Evolutionary conservation across 2,797 vertebrate species (phyloP), one percentile per base, ranked within the genome.

Genomic region (Harpagifer antarcticus): DNA sequence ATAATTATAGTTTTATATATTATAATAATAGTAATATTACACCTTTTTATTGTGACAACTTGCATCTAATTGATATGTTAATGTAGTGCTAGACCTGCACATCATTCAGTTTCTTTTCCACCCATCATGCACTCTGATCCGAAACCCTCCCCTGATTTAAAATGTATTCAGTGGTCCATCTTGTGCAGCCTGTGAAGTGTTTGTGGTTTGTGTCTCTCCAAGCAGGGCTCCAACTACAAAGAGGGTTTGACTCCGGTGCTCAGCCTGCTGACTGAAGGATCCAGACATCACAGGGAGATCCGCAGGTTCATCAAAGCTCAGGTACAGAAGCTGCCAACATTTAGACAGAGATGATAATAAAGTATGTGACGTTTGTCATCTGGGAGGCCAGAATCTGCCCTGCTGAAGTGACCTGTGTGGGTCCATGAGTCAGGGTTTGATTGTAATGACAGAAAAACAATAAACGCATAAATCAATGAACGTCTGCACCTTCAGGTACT

Each of bases 201-300:
- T 56, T 73, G 44, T 85, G 75, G 20, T 68, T 56, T 87, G 50
- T 86, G 52, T 88, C 79, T 63, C 66, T 88, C 71, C 69, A 85
- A 85, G 68, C 88, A 99, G 98, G 97, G 96, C 68, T 96, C 96
- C 90, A 98, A 98, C 95, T 99, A 97, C 87, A 98, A 97, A 91
- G 98, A 99, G 88, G 96, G 97, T 53, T 91, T 99, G 85, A 99
- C 97, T 77, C 98, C 98, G 15, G 98, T 99, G 82, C 96, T 99
- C 73, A 99, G 97, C 92, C 94, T 99, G 79, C 89, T 99, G 90
- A 99, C 98, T 2, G 96, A 96, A 88, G 96, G 96, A 82, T 98
- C 97, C 78, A 94, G 98, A 88, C 93, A 94, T 62, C 98, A 99
- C 89, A 94, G 98, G 85, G 96, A 97, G 85, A 97, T 99, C 89